These are phyloP conservation scores for Antheraea mylitta DNA, from an alignment of 1,140 invertebrate species.

Conservation along the genomic window DNA sequence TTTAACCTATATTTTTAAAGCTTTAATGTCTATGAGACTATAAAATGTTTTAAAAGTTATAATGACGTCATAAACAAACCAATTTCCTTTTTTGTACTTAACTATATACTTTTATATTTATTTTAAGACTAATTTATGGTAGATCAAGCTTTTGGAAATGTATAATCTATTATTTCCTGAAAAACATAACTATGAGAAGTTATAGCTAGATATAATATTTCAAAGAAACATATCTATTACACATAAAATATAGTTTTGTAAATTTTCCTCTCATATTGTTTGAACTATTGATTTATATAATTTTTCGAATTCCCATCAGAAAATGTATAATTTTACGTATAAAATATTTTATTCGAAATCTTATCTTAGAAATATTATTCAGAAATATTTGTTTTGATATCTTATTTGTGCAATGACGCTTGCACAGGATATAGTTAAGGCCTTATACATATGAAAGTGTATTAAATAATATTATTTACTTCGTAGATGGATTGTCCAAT, in stretches of 20 bases:
- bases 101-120: neutral
- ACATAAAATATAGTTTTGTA: neutral
- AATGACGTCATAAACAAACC: neutral
- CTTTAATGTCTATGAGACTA: conserved; percentile 60
- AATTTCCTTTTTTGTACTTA: neutral
- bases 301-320: too few species aligned
- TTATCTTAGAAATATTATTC: neutral
- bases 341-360: too few species aligned
- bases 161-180: too few species aligned
- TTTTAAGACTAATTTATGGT: neutral
- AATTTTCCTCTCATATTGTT: neutral
- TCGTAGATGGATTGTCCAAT: conserved; percentile 6
- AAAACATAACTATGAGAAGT: neutral
- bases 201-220: neutral
- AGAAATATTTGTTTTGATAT: neutral
- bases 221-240: neutral
- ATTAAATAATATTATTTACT: conserved; percentile 2
- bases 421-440: conserved; percentile 31
- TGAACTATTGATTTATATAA: neutral
- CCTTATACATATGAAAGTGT: conserved; percentile 3
- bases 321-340: too few species aligned
- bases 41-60: neutral
- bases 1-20: conserved; percentile 55
- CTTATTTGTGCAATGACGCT: neutral
- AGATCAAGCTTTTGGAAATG: neutral